Conservation (phyloP, 2,888 invertebrate genomes). For the Dasypolia templi region DNA sequence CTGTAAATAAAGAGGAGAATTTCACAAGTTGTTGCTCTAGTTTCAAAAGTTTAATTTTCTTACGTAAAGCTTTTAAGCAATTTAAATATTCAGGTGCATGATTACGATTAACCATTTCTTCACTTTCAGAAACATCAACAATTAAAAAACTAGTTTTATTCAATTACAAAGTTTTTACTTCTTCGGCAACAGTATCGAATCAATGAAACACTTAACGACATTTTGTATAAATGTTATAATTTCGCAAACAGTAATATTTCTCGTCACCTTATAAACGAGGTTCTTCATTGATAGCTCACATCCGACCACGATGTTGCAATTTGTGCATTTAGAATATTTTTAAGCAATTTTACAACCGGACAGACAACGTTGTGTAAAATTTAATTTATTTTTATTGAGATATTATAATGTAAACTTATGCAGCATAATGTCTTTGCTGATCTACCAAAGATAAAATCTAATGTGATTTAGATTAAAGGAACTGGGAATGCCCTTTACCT, state of each 20-base stretch:
- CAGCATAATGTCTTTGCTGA: too few relatives aligned
- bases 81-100: slow-evolving; percentile 11
- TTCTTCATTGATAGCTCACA: slow-evolving; percentile 28
- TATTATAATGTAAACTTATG: background rate
- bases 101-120: slow-evolving; percentile 13
- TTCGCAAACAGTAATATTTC: slow-evolving; percentile 22
- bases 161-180: background rate
- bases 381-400: slow-evolving; percentile 1
- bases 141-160: slow-evolving; percentile 30
- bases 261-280: slow-evolving; percentile 23
- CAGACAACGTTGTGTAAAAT: slow-evolving; percentile 40
- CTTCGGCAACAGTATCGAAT: slow-evolving; percentile 16
- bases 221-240: slow-evolving; percentile 15
- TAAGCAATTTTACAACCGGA: slow-evolving; percentile 30
- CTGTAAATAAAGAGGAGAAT: background rate
- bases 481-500: too few relatives aligned
- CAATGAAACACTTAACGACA: slow-evolving; percentile 19
- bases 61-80: slow-evolving; percentile 10
- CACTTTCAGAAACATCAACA: background rate
- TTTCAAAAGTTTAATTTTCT: background rate
- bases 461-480: background rate
- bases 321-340: slow-evolving; percentile 33
- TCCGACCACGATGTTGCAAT: slow-evolving; percentile 39
- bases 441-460: background rate
- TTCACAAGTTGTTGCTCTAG: background rate